Percentiles rank a stretch among this genome's conserved stretches.
phyloP scores from a whole-genome alignment of 2,113 vertebrate species.

The Lanius collurio region DNA sequence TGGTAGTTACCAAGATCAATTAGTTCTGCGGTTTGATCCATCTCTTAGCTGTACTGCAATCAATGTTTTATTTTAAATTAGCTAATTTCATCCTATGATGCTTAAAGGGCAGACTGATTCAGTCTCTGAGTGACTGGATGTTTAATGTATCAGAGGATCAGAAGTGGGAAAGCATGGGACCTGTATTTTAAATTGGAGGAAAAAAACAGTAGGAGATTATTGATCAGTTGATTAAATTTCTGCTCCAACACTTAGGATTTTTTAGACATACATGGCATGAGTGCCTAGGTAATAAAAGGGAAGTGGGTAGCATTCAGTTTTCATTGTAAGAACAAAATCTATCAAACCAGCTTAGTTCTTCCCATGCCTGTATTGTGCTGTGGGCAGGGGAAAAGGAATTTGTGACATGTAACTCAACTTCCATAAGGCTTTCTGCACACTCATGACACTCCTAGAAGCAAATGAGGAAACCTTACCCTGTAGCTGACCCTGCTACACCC shows the following conservation, averaged over 20 bases:
- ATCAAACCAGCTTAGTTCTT: not conserved
- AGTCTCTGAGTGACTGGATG: not conserved
- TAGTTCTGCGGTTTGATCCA: not conserved
- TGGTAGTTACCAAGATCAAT: not conserved
- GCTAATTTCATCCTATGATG: not conserved
- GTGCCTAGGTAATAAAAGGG: not conserved
- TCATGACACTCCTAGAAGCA: not conserved
- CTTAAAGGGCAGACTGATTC: not conserved
- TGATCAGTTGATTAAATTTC: not conserved
- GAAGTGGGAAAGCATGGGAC: not conserved
- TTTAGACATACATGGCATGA: not conserved
- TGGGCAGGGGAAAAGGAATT: not conserved
- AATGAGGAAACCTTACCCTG: not conserved
- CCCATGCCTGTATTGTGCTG: not conserved
- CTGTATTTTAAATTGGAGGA: not conserved
- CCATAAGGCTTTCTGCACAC: not conserved
- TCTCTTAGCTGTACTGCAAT: not conserved
- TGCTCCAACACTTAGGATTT: not conserved
- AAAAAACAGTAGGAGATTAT: not conserved
- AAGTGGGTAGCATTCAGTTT: not conserved
- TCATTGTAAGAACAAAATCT: not conserved
- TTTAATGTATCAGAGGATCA: not conserved
- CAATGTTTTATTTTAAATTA: not conserved
- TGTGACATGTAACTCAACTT: not conserved
- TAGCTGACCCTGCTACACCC: not conserved